Percentiles rank a stretch among this genome's conserved stretches.
Evolutionary conservation across 2,888 invertebrate species (phyloP).

Genomic region (Lottia scabra): DNA sequence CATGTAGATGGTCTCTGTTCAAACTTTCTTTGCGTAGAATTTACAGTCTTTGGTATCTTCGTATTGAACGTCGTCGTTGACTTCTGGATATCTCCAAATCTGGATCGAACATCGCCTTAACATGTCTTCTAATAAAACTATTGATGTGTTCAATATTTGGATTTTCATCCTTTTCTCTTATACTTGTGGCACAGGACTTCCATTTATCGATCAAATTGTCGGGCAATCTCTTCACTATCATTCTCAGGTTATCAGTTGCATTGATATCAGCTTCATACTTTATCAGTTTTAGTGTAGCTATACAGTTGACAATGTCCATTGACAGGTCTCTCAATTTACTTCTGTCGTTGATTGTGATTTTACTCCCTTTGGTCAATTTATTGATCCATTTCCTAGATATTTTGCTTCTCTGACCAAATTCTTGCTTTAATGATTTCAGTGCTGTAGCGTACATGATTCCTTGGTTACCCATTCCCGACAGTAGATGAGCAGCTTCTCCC

Average conservation of each 20-base stretch:
- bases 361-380: conserved; percentile 8
- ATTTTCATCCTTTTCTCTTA: conserved; percentile 14
- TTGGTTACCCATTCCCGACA: conserved; percentile 8
- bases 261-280: neutral
- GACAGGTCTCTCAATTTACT: conserved; percentile 9
- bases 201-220: conserved; percentile 15
- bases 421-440: conserved; percentile 17
- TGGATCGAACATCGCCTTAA: conserved; percentile 20
- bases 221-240: conserved; percentile 12
- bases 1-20: neutral
- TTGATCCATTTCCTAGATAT: conserved; percentile 16
- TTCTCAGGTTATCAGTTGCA: neutral
- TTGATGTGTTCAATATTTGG: conserved; percentile 11
- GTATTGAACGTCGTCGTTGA: neutral
- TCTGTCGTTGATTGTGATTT: conserved; percentile 5
- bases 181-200: neutral
- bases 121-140: conserved; percentile 12
- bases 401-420: conserved; percentile 15
- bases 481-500: conserved; percentile 5
- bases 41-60: too few relatives aligned
- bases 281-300: conserved; percentile 13
- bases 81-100: conserved; percentile 19
- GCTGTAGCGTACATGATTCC: conserved; percentile 15
- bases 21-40: neutral
- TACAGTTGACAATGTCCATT: conserved; percentile 10